Evolutionary conservation across 2,888 invertebrate species (phyloP).

Genomic region (Diaphora mendica): DNA sequence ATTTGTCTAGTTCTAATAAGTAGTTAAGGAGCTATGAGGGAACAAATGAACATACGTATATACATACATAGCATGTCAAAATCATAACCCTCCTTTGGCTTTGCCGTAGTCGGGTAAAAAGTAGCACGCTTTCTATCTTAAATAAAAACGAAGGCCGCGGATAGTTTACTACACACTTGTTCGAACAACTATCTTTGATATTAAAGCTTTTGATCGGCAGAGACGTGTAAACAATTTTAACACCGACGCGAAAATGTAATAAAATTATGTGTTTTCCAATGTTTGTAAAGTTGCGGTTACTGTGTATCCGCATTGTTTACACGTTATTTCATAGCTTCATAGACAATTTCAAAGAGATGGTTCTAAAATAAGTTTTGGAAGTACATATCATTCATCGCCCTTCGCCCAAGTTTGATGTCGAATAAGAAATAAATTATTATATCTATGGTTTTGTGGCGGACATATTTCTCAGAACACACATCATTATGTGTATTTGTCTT

Average conservation of each 20-base stretch:
- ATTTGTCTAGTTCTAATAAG: too few relatives aligned
- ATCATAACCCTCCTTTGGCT: too few relatives aligned
- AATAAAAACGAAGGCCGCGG: background rate
- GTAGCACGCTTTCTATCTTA: background rate
- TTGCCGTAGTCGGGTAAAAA: too few relatives aligned
- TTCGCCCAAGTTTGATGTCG: background rate
- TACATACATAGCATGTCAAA: too few relatives aligned
- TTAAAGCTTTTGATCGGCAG: constrained; percentile 28
- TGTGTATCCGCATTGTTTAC: background rate
- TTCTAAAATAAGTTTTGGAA: background rate
- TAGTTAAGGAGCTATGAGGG: too few relatives aligned
- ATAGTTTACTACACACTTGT: constrained; percentile 36
- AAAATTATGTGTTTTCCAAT: constrained; percentile 2
- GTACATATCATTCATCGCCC: background rate
- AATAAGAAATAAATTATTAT: background rate
- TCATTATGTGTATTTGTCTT: too few relatives aligned
- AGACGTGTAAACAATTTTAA: constrained; percentile 16
- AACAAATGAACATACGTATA: too few relatives aligned
- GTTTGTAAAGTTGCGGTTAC: constrained; percentile 2
- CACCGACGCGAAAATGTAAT: constrained; percentile 13
- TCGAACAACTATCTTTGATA: constrained; percentile 33
- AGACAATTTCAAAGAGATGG: background rate
- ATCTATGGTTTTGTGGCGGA: too few relatives aligned
- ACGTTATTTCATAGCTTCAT: background rate
- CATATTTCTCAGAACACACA: too few relatives aligned